Evolutionary conservation across 2,797 vertebrate genomes (phyloP).

Genomic region (Sebastes vulpes): DNA sequence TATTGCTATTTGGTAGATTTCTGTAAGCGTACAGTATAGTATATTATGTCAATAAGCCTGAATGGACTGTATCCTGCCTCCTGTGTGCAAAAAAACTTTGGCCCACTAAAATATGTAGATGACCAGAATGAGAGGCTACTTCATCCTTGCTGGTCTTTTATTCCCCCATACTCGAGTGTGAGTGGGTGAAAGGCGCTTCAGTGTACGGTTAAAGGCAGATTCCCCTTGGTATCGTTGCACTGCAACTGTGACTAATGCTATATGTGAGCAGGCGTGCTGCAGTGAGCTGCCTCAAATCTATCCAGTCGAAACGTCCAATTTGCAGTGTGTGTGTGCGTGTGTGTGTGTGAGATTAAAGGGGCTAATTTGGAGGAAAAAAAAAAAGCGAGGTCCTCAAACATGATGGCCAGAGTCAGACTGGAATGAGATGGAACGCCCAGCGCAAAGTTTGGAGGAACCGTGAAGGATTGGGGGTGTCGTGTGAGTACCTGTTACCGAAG

Average conservation of each 20-base stretch:
- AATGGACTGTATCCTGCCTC: conserved; percentile 12
- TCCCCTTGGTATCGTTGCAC: conserved; percentile 69
- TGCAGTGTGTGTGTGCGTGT: conserved; percentile 25
- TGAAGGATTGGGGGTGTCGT: conserved; percentile 49
- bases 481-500: conserved; percentile 53
- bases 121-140: conserved; percentile 45
- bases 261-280: conserved; percentile 78
- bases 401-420: conserved; percentile 24
- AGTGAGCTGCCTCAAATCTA: conserved; percentile 75
- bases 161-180: conserved; percentile 50
- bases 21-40: neutral
- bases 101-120: conserved; percentile 40
- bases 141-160: conserved; percentile 24
- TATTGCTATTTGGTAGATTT: neutral
- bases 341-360: neutral
- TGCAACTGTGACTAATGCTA: conserved; percentile 82
- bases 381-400: conserved; percentile 4
- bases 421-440: conserved; percentile 36
- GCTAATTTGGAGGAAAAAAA: neutral
- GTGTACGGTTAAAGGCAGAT: conserved; percentile 64
- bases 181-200: conserved; percentile 72
- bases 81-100: conserved; percentile 55
- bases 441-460: conserved; percentile 65
- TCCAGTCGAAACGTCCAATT: conserved; percentile 37
- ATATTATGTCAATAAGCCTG: neutral